These are phyloP conservation scores for Halcyon senegalensis DNA, from an alignment of 2,113 vertebrate species.

Conservation along the genomic window DNA sequence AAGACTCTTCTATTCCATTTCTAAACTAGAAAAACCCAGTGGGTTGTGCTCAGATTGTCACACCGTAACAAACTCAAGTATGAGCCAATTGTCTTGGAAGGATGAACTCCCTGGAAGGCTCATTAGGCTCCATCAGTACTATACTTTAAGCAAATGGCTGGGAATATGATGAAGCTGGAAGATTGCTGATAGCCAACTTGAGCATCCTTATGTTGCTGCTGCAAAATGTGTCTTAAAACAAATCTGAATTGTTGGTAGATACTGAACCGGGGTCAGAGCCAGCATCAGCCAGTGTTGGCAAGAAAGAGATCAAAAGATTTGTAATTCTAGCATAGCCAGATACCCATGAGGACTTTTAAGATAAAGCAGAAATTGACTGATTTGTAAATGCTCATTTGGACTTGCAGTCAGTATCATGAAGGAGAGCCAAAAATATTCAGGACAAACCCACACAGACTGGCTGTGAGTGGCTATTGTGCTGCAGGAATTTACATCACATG, in stretches of 20 bases:
- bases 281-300: background rate
- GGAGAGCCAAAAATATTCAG: background rate
- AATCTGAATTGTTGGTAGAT: background rate
- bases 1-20: background rate
- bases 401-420: background rate
- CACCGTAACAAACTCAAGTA: background rate
- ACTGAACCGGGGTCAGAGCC: background rate
- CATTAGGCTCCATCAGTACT: background rate
- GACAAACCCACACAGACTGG: background rate
- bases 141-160: background rate
- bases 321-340: background rate
- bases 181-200: background rate
- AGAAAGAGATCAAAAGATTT: slow-evolving; percentile 5
- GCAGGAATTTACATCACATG: background rate
- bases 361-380: background rate
- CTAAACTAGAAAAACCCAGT: background rate
- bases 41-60: background rate
- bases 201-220: background rate
- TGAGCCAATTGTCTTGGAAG: slow-evolving; percentile 5
- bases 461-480: background rate
- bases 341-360: background rate
- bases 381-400: background rate
- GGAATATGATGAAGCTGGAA: background rate
- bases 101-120: background rate
- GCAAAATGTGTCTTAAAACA: background rate